Conservation (phyloP, 2,113 vertebrate genomes). For the Cyanocitta stelleri region DNA sequence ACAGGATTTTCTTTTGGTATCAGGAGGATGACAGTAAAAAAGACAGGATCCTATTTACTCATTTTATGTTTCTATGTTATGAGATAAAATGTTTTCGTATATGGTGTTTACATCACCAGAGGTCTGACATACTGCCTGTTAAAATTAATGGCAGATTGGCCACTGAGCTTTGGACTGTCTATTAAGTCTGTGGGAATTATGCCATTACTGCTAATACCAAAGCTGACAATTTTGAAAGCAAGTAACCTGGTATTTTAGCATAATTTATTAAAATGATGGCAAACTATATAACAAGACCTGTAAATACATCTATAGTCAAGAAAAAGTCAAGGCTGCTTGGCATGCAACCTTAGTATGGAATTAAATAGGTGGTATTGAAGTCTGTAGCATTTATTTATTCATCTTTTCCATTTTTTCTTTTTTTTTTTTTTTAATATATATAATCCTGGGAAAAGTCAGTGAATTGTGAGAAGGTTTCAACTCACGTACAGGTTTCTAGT, state of each 20-base stretch:
- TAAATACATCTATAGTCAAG: not conserved
- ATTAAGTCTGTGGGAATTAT: not conserved
- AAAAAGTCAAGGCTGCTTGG: not conserved
- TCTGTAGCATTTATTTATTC: not conserved
- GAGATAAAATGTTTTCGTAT: not conserved
- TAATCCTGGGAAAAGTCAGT: not conserved
- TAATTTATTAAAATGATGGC: not conserved
- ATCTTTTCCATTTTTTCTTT: not conserved
- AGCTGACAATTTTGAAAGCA: not conserved
- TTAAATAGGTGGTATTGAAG: not conserved
- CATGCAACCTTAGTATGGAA: not conserved
- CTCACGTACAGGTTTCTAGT: not conserved
- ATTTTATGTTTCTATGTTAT: not conserved
- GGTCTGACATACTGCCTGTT: not conserved
- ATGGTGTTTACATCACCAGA: not conserved
- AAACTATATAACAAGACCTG: not conserved
- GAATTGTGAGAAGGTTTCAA: not conserved
- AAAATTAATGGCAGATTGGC: not conserved
- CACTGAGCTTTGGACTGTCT: not conserved
- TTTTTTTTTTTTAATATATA: not conserved
- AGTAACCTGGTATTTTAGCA: not conserved
- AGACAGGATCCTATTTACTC: not conserved
- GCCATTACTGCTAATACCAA: not conserved
- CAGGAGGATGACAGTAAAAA: not conserved
- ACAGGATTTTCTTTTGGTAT: not conserved